Evolutionary conservation across 2,113 vertebrate genomes (phyloP).

Genomic region (Heterotis niloticus): DNA sequence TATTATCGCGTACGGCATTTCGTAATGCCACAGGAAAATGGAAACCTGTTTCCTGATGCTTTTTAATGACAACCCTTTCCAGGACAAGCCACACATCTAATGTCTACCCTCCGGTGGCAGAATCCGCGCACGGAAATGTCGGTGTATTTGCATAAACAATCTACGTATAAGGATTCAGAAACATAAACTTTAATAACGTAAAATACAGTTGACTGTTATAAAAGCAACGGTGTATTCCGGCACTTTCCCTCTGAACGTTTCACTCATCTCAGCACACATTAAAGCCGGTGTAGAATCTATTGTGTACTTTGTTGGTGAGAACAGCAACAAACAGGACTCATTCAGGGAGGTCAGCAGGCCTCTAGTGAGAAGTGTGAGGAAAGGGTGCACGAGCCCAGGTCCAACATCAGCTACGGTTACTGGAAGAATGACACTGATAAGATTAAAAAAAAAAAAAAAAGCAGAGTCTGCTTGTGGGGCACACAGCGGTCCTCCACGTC

Average conservation of each 20-base stretch:
- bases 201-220: slow-evolving; percentile 49
- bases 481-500: too few relatives aligned
- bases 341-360: too few relatives aligned
- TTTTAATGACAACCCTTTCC: slow-evolving; percentile 60
- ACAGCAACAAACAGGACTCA: too few relatives aligned
- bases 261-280: slow-evolving; percentile 33
- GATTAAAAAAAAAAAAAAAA: too few relatives aligned
- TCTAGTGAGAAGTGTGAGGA: too few relatives aligned
- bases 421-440: too few relatives aligned
- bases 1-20: slow-evolving; percentile 32
- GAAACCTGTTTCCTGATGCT: slow-evolving; percentile 60
- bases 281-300: too few relatives aligned
- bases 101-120: slow-evolving; percentile 60
- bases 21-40: slow-evolving; percentile 43
- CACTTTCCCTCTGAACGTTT: slow-evolving; percentile 28
- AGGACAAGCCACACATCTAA: slow-evolving; percentile 58
- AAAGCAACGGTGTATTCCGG: slow-evolving; percentile 47
- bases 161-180: slow-evolving; percentile 39
- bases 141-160: slow-evolving; percentile 57
- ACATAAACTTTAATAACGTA: slow-evolving; percentile 45
- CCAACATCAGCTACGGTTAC: too few relatives aligned
- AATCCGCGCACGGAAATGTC: slow-evolving; percentile 48
- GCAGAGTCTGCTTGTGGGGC: too few relatives aligned
- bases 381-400: too few relatives aligned
- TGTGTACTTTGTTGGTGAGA: too few relatives aligned